Evolutionary conservation across 2,888 invertebrate species (phyloP).

Genomic region (Morpho deidamia): DNA sequence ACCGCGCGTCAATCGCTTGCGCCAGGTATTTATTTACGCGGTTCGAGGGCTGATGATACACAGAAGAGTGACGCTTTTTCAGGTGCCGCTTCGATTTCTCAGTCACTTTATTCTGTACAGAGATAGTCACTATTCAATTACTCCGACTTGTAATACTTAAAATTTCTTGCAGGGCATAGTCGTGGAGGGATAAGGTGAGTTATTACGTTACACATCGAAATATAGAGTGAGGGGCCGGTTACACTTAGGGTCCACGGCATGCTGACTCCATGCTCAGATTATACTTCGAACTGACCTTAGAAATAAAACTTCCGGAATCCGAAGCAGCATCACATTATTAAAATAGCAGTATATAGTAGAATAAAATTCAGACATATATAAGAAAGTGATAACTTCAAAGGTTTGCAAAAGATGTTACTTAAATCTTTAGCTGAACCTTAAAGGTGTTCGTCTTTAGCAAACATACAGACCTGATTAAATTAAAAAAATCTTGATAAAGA

Average conservation of each 20-base stretch:
- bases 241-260: constrained; percentile 56
- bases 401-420: background rate
- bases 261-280: constrained; percentile 67
- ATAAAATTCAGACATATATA: constrained; percentile 25
- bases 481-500: background rate
- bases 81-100: constrained; percentile 93
- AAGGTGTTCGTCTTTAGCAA: background rate
- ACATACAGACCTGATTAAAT: too few species aligned
- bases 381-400: constrained; percentile 6
- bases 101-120: constrained; percentile 88
- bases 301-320: constrained; percentile 70
- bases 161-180: background rate
- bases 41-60: constrained; percentile 93
- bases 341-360: constrained; percentile 51
- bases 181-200: constrained; percentile 1
- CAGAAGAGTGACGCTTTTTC: constrained; percentile 91
- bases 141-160: constrained; percentile 12
- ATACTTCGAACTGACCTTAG: constrained; percentile 69
- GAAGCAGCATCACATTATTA: constrained; percentile 75
- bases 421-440: background rate
- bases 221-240: constrained; percentile 30
- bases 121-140: constrained; percentile 36
- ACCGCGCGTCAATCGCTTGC: constrained; percentile 93
- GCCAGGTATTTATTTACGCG: constrained; percentile 95
- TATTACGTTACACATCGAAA: constrained; percentile 17